Conservation (phyloP, 2,113 vertebrate genomes). For the Anser cygnoides region DNA sequence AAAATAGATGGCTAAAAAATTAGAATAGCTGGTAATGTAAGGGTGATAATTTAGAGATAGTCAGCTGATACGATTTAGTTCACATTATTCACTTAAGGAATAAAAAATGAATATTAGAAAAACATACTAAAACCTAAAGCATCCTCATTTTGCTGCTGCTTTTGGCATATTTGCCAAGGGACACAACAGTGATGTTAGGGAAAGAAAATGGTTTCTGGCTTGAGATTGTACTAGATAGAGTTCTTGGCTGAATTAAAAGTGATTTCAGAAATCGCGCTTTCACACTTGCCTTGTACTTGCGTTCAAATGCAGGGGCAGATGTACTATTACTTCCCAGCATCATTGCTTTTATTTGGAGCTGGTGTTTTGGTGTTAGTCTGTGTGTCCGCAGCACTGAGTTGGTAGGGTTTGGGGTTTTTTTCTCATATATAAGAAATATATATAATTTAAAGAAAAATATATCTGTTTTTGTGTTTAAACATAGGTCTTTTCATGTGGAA, state of each 20-base stretch:
- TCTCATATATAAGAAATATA: too few relatives aligned
- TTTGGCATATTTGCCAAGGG: neutral
- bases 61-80: neutral
- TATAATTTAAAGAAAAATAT: too few relatives aligned
- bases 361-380: neutral
- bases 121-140: neutral
- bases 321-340: neutral
- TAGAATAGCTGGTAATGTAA: neutral
- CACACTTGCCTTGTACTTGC: neutral
- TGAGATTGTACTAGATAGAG: neutral
- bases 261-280: neutral
- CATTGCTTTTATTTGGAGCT: neutral
- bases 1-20: neutral
- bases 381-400: neutral
- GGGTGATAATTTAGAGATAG: neutral
- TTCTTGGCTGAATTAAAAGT: neutral
- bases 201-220: neutral
- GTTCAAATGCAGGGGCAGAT: neutral
- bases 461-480: neutral
- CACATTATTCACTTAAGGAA: neutral
- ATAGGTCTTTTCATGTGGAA: conserved; percentile 52
- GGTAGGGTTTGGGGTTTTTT: neutral
- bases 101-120: conserved; percentile 10
- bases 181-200: neutral
- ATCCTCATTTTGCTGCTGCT: neutral